Percentiles rank a stretch among this genome's conserved stretches.
phyloP scores from a whole-genome alignment of 2,113 vertebrate genomes.

The Cacatua alba region DNA sequence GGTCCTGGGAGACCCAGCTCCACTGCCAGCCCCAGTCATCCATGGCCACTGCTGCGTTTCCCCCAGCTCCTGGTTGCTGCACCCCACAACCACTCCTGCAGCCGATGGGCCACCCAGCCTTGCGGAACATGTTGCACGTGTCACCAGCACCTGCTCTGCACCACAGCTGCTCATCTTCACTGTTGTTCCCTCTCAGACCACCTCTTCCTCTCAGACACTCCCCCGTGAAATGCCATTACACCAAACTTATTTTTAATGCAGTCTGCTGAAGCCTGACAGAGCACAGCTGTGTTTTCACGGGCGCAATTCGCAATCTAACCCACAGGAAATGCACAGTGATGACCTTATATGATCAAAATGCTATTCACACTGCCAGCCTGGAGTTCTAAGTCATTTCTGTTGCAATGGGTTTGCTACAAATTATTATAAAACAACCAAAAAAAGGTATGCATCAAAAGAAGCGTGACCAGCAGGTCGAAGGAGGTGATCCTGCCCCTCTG shows the following conservation, averaged over 20 bases:
- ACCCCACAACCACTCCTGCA: fast-evolving
- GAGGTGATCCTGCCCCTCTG: too few species aligned
- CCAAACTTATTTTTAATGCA: not conserved
- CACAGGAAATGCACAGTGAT: not conserved
- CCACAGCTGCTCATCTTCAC: not conserved
- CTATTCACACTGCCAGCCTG: not conserved
- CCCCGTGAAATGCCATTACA: not conserved
- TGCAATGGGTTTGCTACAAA: not conserved
- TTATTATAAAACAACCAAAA: not conserved
- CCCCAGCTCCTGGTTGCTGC: fast-evolving
- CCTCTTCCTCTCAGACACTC: not conserved
- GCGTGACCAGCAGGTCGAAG: too few species aligned
- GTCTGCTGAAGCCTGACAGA: not conserved
- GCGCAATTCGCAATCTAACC: not conserved
- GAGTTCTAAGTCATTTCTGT: not conserved
- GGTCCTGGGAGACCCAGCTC: not conserved
- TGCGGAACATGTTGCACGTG: fast-evolving
- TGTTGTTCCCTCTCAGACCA: not conserved
- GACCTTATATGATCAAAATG: not conserved
- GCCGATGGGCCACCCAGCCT: fast-evolving
- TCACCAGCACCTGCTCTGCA: not conserved
- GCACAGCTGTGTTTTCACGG: not conserved
- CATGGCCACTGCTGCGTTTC: not conserved
- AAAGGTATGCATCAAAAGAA: too few species aligned
- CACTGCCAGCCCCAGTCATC: fast-evolving